Evolutionary conservation across 1,140 invertebrate genomes (phyloP), one percentile per base, ranked within the genome.

Genomic region (Anagrus nilaparvatae): DNA sequence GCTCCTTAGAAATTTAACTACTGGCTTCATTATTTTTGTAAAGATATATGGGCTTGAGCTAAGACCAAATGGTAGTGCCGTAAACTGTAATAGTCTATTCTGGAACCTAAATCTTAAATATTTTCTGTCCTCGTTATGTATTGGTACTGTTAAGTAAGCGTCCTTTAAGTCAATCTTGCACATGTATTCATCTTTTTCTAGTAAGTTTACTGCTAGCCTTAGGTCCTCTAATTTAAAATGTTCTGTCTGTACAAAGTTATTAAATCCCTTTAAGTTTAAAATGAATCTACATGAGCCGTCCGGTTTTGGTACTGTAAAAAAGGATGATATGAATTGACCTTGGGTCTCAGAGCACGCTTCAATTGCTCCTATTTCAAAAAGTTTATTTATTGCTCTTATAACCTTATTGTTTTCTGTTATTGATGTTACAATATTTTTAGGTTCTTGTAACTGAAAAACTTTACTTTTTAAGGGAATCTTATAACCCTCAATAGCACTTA

Each of bases 161-260:
- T 44, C 43, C 18, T 44, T 17, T n/a, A 38, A 37, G 24, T 44
- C 43, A 4, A 44, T 13, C 5, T 14, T 23, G 4, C 14, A 10
- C 43, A 38, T 44, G 13, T 13, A 37, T n/a, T 10, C 18, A 14
- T 16, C 29, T 5, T 13, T 14, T 10, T 14, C 17, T 24, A 44
- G 4, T 7, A 44, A 17, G 9, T 12, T 24, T 4, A 4, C 16
- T 16, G 35, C 43, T 17, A 27, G 37, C 12, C 28, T 20, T 9
- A 37, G 13, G 31, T 44, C 35, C 18, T 44, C 43, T 16, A 43
- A 28, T 37, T 43, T 37, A 10, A 43, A 43, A 33, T 43, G 32
- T 4, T 14, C 13, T 5, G 32, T n/a, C 8, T 28, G 10, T 18
- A 35, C n/a, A 36, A 19, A 43, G 3, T 28, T 28, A 20, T 43